Evolutionary conservation across 2,797 vertebrate genomes (phyloP), one percentile per base, ranked within the genome.

Genomic region (Orientallactaga sibirica): DNA sequence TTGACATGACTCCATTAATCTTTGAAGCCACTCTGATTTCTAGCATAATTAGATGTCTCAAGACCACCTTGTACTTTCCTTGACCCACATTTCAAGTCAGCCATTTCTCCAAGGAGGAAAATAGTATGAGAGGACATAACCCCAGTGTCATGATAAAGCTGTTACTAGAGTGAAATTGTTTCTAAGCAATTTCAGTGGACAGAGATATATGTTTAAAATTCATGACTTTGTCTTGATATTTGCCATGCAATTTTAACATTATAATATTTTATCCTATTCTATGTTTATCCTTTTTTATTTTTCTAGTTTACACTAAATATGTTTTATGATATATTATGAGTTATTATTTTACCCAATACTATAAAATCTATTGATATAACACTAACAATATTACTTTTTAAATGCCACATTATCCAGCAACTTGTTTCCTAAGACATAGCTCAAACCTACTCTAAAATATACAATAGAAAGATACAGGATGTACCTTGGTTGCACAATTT

Each of bases 1-100:
- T 86, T 94, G 77, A 93, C 71, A 88, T 24, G 22, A 86, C 62
- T 92, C 66, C 41, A 88, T 86, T 93, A 90, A 94, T 91, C 83
- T 93, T 91, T 41, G 14, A 91, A 94, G 55, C 18, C 33, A 52
- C 33, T 33, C 85, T 85, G 12, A 88, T 92, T 90, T 92, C n/a
- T 74, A 22, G 37, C 12, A 79, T 90, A 94, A 96, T 93, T 81
- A 92, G 41, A 78, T 55, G 24, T 82, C 52, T 64, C 33, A 55
- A 43, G 29, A 90, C 58, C 20, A 92, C 86, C 62, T 83, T 95
- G 67, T 66, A 74, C 88, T 91, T 64, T 88, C 91, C 76, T 83
- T 86, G 79, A 96, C 91, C 48, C 61, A 96, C 20, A 92, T 76
- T 86, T 94, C 71, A 83, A 90, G 81, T 70, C 68, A 87, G 64